Evolutionary conservation across 1,140 invertebrate species (phyloP), one percentile per base, ranked within the genome.

Genomic region (Eurosta solidaginis): DNA sequence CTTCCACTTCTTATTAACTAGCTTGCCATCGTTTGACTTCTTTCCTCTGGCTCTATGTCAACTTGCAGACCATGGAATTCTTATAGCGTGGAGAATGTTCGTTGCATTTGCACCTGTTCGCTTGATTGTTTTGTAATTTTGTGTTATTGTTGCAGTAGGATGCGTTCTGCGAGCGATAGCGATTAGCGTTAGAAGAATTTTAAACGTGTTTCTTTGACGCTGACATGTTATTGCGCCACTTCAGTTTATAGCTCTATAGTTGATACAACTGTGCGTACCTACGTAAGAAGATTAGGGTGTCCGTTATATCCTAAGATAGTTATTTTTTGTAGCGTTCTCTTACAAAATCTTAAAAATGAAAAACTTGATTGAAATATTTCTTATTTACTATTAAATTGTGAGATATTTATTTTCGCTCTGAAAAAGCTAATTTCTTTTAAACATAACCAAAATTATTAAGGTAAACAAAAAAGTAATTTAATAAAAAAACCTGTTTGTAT

Each of bases 1-100:
- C 59, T 68, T 68, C 59, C 59, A 68, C 59, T 68, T 68, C n/a
- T n/a, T n/a, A n/a, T n/a, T n/a, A n/a, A 68, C 10, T 68, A 68
- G 20, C 36, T 68, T 20, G 33, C n/a, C n/a, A 2, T 22, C 6
- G 2, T 29, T 36, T 17, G 12, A 17, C 22, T 59, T 29, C 54
- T 9, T 59, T 59, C 17, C 54, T 2, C 27, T 59, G 54, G 14
- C 27, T 52, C n/a, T 7, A 17, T 54, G 50, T 22, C 50, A 25
- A 25, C 17, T 12, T 12, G 33, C 59, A 40, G 17, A 29, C 59
- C 36, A 68, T 68, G 59, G 9, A 40, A 29, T 68, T 33, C 59
- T 68, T 68, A 40, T n/a, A 36, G 59, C 59, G 36, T 68, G 59
- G 33, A 14, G 36, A 68, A 59, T 29, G 33, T 59, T 17, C 25